These are phyloP conservation scores for Adoxophyes honmai DNA, from an alignment of 1,140 invertebrate species.

Conservation along the genomic window DNA sequence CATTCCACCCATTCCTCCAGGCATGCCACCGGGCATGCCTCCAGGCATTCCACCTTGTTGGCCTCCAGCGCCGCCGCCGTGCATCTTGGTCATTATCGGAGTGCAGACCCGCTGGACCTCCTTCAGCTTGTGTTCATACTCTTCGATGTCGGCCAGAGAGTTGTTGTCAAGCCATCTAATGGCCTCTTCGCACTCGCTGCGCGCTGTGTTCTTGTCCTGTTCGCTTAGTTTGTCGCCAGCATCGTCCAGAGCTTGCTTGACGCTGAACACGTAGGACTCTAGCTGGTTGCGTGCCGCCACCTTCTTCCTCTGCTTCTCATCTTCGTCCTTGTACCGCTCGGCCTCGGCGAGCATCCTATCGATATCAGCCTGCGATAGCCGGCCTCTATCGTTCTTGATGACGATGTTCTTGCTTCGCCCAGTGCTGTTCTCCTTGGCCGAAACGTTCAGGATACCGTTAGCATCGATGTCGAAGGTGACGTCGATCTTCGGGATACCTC, in stretches of 20 bases:
- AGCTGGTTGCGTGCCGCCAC: conserved; percentile 87
- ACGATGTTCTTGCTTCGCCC: conserved; percentile 80
- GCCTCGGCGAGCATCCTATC: conserved; percentile 89
- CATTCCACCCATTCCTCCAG: conserved; percentile 42
- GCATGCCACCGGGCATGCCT: conserved; percentile 13
- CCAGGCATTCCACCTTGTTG: conserved; percentile 33
- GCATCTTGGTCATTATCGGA: conserved; percentile 86
- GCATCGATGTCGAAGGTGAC: conserved; percentile 81
- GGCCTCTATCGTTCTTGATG: conserved; percentile 94
- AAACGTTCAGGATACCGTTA: conserved; percentile 82
- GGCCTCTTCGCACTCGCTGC: conserved; percentile 70
- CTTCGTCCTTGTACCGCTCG: conserved; percentile 80
- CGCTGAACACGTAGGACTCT: conserved; percentile 87
- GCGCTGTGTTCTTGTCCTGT: conserved; percentile 78
- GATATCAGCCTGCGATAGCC: conserved; percentile 91
- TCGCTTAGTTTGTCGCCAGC: conserved; percentile 66
- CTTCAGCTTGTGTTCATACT: conserved; percentile 85
- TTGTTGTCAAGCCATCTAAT: conserved; percentile 77
- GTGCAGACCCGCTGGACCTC: conserved; percentile 82
- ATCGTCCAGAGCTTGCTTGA: conserved; percentile 78
- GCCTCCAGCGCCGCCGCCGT: conserved; percentile 70
- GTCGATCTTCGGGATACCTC: conserved; percentile 85
- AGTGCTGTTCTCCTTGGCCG: conserved; percentile 75
- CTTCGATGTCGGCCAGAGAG: conserved; percentile 85
- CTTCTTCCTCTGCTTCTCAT: conserved; percentile 80